Conservation (phyloP, 2,888 invertebrate genomes). For the Perithous albicinctus region DNA sequence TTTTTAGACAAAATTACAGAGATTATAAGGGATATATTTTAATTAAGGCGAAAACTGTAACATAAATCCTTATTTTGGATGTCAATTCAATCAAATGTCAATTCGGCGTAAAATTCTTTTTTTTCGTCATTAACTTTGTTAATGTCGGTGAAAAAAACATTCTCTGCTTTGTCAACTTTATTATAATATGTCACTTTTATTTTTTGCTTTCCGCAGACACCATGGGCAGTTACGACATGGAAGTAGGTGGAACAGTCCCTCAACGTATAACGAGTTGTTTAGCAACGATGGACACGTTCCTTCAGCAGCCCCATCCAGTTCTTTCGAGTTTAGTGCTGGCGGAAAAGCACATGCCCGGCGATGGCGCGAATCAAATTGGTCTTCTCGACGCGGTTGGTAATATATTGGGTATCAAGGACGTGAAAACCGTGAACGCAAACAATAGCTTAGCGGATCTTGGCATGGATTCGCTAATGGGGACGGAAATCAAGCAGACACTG, state of each 20-base stretch:
- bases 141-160: no score
- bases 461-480: conserved; percentile 99
- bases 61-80: no score
- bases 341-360: conserved; percentile 90
- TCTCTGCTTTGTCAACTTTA: neutral
- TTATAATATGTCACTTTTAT: neutral
- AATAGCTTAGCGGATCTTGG: conserved; percentile 97
- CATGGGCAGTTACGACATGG: conserved; percentile 95
- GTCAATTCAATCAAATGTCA: no score
- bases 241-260: conserved; percentile 97
- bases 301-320: conserved; percentile 95
- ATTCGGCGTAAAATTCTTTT: no score
- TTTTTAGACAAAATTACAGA: no score
- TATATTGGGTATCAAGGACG: conserved; percentile 95
- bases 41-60: no score
- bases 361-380: conserved; percentile 87
- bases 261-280: conserved; percentile 98
- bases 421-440: conserved; percentile 90
- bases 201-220: conserved; percentile 86
- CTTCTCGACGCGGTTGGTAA: conserved; percentile 93
- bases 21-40: no score
- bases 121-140: no score
- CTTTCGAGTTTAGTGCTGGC: conserved; percentile 94
- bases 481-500: conserved; percentile 98
- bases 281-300: conserved; percentile 93